These are phyloP conservation scores for Prinia subflava DNA, from an alignment of 2,113 vertebrate species.

Conservation along the genomic window DNA sequence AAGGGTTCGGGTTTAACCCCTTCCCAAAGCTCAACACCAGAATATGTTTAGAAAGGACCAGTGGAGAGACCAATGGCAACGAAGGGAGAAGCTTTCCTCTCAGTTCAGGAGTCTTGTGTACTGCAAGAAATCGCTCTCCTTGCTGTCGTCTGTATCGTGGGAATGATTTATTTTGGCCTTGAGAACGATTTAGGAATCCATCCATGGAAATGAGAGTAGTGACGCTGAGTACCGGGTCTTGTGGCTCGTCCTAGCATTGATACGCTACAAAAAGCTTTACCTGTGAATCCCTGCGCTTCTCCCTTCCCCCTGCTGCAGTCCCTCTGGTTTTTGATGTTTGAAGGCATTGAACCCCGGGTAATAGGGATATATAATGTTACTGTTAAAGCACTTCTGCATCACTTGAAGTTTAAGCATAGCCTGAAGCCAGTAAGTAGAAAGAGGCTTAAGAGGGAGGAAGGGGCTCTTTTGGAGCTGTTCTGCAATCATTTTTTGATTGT, in stretches of 20 bases:
- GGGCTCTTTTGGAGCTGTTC: background rate
- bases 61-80: background rate
- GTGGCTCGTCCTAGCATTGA: background rate
- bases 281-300: accelerated
- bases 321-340: background rate
- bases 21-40: background rate
- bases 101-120: background rate
- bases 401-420: background rate
- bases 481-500: background rate
- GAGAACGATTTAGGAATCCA: background rate
- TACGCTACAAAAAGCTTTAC: background rate
- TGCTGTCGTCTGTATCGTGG: background rate
- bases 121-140: background rate
- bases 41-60: background rate
- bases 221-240: background rate
- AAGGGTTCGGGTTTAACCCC: background rate
- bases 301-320: background rate
- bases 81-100: background rate
- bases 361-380: background rate
- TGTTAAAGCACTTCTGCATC: background rate
- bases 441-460: background rate
- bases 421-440: background rate
- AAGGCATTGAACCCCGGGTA: background rate
- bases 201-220: background rate
- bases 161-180: background rate